phyloP scores from a whole-genome alignment of 2,888 invertebrate species.

The Cyaniris semiargus region DNA sequence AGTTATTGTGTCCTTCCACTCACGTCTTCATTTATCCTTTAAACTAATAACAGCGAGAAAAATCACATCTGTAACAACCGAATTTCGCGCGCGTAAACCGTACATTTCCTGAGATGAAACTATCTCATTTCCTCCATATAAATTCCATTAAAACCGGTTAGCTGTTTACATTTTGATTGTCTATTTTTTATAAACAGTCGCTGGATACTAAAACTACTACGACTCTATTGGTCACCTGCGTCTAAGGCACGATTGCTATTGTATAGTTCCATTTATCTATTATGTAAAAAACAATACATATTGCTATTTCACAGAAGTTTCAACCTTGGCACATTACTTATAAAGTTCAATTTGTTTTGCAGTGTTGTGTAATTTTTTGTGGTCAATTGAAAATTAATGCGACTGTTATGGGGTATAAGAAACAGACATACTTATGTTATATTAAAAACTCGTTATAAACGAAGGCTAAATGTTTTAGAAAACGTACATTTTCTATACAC shows the following conservation, averaged over 20 bases:
- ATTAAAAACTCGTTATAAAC: conserved; percentile 22
- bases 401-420: conserved; percentile 3
- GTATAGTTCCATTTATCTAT: conserved; percentile 3
- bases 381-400: conserved; percentile 20
- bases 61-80: too few relatives aligned
- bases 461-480: conserved; percentile 22
- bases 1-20: too few relatives aligned
- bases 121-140: too few relatives aligned
- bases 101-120: too few relatives aligned
- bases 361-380: conserved; percentile 3
- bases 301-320: neutral
- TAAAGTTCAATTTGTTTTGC: neutral
- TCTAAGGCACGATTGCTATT: neutral
- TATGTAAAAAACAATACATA: neutral
- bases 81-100: too few relatives aligned
- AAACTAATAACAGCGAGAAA: too few relatives aligned
- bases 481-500: conserved; percentile 26
- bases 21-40: too few relatives aligned
- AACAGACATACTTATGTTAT: conserved; percentile 19
- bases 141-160: too few relatives aligned
- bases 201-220: too few relatives aligned
- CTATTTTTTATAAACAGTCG: too few relatives aligned
- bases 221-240: neutral
- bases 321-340: neutral
- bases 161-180: too few relatives aligned